Evolutionary conservation across 2,888 invertebrate species (phyloP).

Genomic region (Anodontia alba): DNA sequence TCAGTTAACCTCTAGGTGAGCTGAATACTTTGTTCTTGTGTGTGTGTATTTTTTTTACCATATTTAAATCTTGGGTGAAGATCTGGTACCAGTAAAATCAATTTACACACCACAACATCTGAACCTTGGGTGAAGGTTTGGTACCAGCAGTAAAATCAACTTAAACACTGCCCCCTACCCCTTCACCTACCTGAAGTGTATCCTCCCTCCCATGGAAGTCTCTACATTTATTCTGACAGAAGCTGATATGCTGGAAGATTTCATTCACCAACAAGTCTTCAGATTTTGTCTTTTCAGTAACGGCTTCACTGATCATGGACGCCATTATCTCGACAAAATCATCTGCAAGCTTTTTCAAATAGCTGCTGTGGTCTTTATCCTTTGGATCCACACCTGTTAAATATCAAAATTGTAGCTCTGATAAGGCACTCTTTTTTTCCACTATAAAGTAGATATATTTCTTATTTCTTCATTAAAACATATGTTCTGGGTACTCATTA

Average conservation of each 20-base stretch:
- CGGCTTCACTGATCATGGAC: constrained; percentile 88
- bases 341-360: constrained; percentile 88
- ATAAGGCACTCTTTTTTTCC: no score
- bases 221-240: constrained; percentile 90
- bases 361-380: constrained; percentile 88
- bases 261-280: constrained; percentile 84
- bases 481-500: no score
- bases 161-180: no score
- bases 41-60: background rate
- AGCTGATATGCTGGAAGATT: constrained; percentile 90
- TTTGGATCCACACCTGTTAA: constrained; percentile 85
- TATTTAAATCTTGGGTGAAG: no score
- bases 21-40: background rate
- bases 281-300: constrained; percentile 46
- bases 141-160: no score
- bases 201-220: constrained; percentile 89
- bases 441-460: no score
- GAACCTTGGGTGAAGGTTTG: no score
- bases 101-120: no score
- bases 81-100: no score
- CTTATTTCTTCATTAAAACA: no score
- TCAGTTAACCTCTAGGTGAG: no score
- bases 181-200: background rate
- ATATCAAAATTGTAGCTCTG: no score
- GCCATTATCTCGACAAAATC: constrained; percentile 90